Evolutionary conservation across 2,797 vertebrate genomes (phyloP).

Genomic region (Epinephelus coioides): DNA sequence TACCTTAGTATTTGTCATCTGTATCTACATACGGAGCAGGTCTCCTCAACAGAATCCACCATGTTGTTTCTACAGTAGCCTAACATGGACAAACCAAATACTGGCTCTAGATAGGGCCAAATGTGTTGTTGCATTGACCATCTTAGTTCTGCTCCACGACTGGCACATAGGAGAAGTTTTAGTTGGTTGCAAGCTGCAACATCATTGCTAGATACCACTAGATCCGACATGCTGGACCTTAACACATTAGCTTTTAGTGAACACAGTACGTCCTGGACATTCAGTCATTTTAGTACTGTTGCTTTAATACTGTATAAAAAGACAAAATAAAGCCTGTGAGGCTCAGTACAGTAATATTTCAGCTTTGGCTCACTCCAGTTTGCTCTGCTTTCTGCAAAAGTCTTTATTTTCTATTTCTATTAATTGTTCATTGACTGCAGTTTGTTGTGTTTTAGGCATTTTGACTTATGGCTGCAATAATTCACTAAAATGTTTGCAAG

Average conservation of each 20-base stretch:
- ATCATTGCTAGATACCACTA: no score
- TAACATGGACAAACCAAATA: no score
- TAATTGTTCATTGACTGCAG: slow-evolving; percentile 1
- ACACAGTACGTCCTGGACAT: neutral
- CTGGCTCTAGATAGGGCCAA: no score
- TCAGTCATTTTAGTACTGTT: neutral
- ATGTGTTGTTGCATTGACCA: no score
- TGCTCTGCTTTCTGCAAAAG: neutral
- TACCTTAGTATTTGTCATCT: no score
- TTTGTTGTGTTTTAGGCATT: slow-evolving; percentile 7
- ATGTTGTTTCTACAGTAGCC: no score
- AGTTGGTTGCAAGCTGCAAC: no score
- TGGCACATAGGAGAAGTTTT: no score
- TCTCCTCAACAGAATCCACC: no score
- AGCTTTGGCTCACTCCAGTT: slow-evolving; percentile 5
- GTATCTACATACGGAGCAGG: no score
- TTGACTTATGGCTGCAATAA: slow-evolving; percentile 8
- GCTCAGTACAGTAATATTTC: neutral
- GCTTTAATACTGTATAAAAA: neutral
- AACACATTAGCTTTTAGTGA: neutral
- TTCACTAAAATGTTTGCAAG: neutral
- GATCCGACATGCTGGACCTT: no score
- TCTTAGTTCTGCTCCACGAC: no score
- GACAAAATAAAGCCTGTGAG: neutral
- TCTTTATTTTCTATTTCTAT: slow-evolving; percentile 13